Evolutionary conservation across 2,113 vertebrate genomes (phyloP).

Genomic region (Pagrus major): DNA sequence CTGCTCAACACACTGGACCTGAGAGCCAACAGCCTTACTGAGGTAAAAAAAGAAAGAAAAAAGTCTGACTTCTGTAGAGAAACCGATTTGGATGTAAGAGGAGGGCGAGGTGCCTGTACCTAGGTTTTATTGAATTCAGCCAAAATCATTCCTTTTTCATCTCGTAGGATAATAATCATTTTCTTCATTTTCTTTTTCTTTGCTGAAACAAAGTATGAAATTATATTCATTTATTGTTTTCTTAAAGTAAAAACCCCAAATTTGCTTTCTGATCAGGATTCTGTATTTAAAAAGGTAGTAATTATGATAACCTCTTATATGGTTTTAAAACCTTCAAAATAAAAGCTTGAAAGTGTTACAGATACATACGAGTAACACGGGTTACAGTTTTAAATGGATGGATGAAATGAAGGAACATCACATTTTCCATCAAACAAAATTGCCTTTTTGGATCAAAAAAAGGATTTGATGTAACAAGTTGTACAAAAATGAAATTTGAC

Average conservation of each 20-base stretch:
- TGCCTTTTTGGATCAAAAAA: not conserved
- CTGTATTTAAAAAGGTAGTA: not conserved
- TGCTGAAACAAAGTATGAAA: not conserved
- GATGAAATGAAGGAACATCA: not conserved
- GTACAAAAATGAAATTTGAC: not conserved
- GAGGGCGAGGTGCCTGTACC: not conserved
- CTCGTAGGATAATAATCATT: not conserved
- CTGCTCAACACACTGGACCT: conserved; percentile 92
- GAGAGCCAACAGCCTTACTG: conserved; percentile 90
- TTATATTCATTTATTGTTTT: not conserved
- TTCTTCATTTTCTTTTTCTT: not conserved
- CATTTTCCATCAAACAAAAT: not conserved
- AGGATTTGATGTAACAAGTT: not conserved
- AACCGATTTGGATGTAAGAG: not conserved
- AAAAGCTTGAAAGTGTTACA: not conserved
- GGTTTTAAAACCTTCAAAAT: not conserved
- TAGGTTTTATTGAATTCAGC: not conserved
- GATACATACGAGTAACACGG: not conserved
- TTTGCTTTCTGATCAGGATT: not conserved
- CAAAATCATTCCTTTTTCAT: not conserved
- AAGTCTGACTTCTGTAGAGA: not conserved
- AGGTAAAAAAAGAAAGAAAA: conserved; percentile 90
- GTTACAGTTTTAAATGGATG: not conserved
- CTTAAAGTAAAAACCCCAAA: not conserved
- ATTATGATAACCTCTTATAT: not conserved